Conservation (phyloP, 2,113 vertebrate species). For the Calonectris borealis region DNA sequence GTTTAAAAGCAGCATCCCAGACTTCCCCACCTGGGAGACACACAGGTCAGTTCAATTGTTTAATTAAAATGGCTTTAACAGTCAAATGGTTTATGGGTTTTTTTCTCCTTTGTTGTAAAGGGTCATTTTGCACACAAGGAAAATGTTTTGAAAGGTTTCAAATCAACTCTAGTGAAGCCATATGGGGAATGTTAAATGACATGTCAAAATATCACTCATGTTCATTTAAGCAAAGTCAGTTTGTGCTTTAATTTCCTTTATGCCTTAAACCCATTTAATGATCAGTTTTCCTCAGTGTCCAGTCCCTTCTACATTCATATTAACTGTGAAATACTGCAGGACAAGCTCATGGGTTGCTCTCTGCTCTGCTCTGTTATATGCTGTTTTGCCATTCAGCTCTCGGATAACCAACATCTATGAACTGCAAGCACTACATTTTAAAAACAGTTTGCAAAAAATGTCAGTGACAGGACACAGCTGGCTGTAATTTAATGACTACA, state of each 20-base stretch:
- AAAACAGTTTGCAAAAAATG: neutral
- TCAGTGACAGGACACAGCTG: slow-evolving; percentile 40
- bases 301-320: neutral
- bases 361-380: neutral
- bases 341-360: neutral
- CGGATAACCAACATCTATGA: neutral
- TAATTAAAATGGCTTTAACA: neutral
- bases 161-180: neutral
- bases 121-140: neutral
- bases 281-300: neutral
- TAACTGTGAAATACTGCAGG: neutral
- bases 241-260: slow-evolving; percentile 20
- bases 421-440: neutral
- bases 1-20: neutral
- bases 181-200: slow-evolving; percentile 16
- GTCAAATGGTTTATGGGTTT: neutral
- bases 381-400: neutral
- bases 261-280: neutral
- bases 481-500: slow-evolving; percentile 40
- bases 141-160: neutral
- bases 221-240: neutral
- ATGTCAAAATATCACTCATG: slow-evolving; percentile 33
- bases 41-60: neutral
- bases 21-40: neutral
- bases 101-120: neutral